Conservation (phyloP, 1,140 invertebrate genomes). For the Drosophila cardini region DNA sequence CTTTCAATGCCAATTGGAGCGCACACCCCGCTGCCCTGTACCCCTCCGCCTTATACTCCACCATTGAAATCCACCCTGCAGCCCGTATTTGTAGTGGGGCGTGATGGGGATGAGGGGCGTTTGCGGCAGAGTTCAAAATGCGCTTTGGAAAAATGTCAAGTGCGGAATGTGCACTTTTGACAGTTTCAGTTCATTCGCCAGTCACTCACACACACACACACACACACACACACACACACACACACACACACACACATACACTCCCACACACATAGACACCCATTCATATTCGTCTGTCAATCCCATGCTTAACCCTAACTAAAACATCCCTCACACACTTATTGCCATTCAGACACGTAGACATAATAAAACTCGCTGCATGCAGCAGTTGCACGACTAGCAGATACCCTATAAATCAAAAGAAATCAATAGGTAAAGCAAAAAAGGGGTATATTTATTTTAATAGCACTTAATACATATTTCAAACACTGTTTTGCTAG, state of each 20-base stretch:
- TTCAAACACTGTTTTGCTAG: neutral
- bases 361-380: conserved; percentile 69
- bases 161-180: conserved; percentile 84
- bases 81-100: neutral
- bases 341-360: conserved; percentile 72
- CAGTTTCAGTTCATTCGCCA: conserved; percentile 81
- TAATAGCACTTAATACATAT: no score
- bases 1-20: conserved; percentile 60
- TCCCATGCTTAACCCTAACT: conserved; percentile 56
- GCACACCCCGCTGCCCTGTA: conserved; percentile 20
- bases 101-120: no score
- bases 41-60: no score
- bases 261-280: neutral
- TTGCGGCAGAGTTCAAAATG: conserved; percentile 64
- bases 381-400: neutral
- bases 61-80: neutral
- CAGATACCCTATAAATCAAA: conserved; percentile 11
- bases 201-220: conserved; percentile 32
- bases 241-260: neutral
- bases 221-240: conserved; percentile 2
- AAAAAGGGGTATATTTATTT: no score
- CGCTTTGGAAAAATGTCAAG: conserved; percentile 81
- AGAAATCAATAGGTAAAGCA: no score
- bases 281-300: conserved; percentile 17
- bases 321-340: conserved; percentile 61